Base-by-base conservation (phyloP, 2,888 invertebrate species). In the Caradrina clavipalpis region DNA sequence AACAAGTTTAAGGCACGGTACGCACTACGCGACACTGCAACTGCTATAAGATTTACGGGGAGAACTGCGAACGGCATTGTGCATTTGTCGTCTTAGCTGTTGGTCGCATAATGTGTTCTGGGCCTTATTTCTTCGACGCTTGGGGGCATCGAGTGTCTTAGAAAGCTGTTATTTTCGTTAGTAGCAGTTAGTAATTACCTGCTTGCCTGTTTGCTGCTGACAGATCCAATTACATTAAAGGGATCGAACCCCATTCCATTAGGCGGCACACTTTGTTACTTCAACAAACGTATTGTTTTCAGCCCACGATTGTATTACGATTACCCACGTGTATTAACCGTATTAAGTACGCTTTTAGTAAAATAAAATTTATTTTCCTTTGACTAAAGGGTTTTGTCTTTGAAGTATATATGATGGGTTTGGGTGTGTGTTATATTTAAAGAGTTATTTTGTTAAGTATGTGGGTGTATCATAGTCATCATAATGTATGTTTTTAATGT, bases 141-240 rank as follows among this genome's bases (percentile, higher is more conserved):
- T 65, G 50, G 58, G 85, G 86, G 89, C 87, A 88, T 92, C 88
- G 86, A 88, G 88, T 91, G 88, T 92, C 92, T 89, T 83, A 86
- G 83, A 84, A 82, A 81, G 83, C 84, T 92, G 91, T 94, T 93
- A 92, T 93, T 93, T 93, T 91, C 89, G 90, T 89, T 90, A 91
- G 89, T 88, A 90, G 88, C 89, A 89, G 87, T 88, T 88, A 87
- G 90, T 94, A 95, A 94, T 94, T 95, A 94, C 94, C 93, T 92
- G 91, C 74, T 88, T 89, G 89, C 87, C 86, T 88, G 88, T 91
- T 93, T 95, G 94, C 88, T 87, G 85, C 91, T 93, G 95, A 95
- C 95, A 94, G 93, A 92, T 95, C 92, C 94, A 94, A 95, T 95
- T 95, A 94, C 92, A 92, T 90, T 91, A 90, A 91, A 92, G 89